A percentile compares a stretch with the other conserved stretches of the same genome.
Conservation (phyloP, 2,797 vertebrate species). For the Serranus cabrilla region DNA sequence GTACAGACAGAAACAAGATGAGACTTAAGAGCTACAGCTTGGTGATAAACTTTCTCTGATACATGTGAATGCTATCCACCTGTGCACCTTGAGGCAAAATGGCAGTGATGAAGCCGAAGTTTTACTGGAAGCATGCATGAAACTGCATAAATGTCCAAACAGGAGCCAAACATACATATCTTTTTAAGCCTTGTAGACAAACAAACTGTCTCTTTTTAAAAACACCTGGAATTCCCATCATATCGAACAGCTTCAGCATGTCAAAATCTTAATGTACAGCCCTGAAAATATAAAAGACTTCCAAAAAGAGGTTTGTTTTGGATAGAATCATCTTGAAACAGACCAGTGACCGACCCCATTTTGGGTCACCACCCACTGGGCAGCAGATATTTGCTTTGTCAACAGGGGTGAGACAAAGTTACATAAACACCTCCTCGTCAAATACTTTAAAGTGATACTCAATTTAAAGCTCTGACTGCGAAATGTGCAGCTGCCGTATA, state of each 20-base stretch:
- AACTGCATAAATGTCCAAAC: constrained; percentile 7
- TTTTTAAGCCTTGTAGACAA: constrained; percentile 7
- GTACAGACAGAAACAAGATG: background rate
- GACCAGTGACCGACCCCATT: constrained; percentile 14
- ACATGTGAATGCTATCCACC: background rate
- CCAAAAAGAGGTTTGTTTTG: constrained; percentile 27
- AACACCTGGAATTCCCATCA: constrained; percentile 21
- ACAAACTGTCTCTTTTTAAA: constrained; percentile 20
- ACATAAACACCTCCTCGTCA: constrained; percentile 24
- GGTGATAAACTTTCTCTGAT: background rate
- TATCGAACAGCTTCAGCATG: background rate
- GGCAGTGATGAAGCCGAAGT: background rate
- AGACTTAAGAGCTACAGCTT: background rate
- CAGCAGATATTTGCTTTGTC: constrained; percentile 30
- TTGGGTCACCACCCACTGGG: constrained; percentile 9
- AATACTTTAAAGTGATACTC: background rate
- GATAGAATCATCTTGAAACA: constrained; percentile 7
- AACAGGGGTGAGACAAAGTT: constrained; percentile 18
- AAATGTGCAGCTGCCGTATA: background rate
- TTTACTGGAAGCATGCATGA: background rate
- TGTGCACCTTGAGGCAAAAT: background rate
- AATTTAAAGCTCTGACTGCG: constrained; percentile 10
- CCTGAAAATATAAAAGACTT: constrained; percentile 16
- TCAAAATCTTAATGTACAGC: background rate
- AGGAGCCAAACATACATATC: constrained; percentile 5